A percentile compares a stretch with the other conserved stretches of the same genome.
Evolutionary conservation across 2,113 vertebrate species (phyloP).

Genomic region (Myrmecobius fasciatus): DNA sequence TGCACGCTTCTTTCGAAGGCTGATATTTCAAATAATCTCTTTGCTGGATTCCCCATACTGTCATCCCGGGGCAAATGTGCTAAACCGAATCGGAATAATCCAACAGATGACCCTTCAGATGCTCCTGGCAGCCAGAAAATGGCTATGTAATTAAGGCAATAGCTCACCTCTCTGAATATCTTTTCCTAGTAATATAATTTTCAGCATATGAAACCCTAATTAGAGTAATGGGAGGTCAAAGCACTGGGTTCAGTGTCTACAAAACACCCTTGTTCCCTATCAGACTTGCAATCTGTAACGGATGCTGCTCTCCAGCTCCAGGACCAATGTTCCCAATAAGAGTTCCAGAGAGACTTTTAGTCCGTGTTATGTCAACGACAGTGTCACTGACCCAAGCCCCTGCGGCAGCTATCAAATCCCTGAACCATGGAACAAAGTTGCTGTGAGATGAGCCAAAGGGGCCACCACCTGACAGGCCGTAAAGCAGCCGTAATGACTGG

Average conservation of each 20-base stretch:
- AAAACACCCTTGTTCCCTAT: conserved; percentile 3
- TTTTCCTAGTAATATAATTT: conserved; percentile 31
- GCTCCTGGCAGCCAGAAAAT: not conserved
- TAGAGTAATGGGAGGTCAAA: conserved; percentile 13
- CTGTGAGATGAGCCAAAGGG: conserved; percentile 71
- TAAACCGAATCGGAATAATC: not conserved
- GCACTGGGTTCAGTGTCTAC: not conserved
- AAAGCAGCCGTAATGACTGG: conserved; percentile 70
- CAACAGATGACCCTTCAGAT: conserved; percentile 18
- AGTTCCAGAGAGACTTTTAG: conserved; percentile 57
- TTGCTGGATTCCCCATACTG: conserved; percentile 44
- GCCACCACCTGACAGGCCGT: conserved; percentile 68
- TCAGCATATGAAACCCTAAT: conserved; percentile 50
- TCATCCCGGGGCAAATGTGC: conserved; percentile 9
- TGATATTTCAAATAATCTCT: conserved; percentile 28
- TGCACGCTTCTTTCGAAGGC: conserved; percentile 51
- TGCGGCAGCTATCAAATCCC: not conserved
- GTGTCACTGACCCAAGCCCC: conserved; percentile 65
- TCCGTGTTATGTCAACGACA: conserved; percentile 61
- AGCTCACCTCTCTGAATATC: conserved; percentile 6
- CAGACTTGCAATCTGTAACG: not conserved
- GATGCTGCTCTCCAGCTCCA: conserved; percentile 49
- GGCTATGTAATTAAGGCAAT: conserved; percentile 14
- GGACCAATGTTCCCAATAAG: conserved; percentile 49
- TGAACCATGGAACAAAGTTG: conserved; percentile 60